Evolutionary conservation across 2,888 invertebrate genomes (phyloP).

Genomic region (Ornithoptera priamus): DNA sequence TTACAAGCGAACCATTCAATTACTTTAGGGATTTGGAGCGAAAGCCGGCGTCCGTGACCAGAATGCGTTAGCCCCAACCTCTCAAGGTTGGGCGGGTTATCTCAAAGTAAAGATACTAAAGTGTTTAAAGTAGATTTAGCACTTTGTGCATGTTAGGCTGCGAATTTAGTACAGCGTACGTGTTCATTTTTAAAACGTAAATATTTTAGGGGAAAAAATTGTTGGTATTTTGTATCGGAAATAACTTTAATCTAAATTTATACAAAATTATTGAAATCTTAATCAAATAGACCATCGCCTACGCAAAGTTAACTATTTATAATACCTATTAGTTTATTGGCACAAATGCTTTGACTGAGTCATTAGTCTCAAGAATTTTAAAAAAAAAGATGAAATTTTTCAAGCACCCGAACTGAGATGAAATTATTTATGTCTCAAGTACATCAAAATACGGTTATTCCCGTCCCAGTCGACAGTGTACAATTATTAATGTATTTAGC

Average conservation of each 20-base stretch:
- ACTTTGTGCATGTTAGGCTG: not conserved
- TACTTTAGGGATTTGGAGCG: constrained; percentile 34
- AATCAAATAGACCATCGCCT: too few species aligned
- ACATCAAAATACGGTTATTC: constrained; percentile 20
- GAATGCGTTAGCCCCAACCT: constrained; percentile 31
- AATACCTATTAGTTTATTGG: too few species aligned
- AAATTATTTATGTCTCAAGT: constrained; percentile 15
- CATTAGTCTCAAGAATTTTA: too few species aligned
- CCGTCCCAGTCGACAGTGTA: constrained; percentile 8
- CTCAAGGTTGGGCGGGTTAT: constrained; percentile 24
- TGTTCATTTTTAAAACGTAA: too few species aligned
- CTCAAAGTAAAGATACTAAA: constrained; percentile 16
- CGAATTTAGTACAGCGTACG: too few species aligned
- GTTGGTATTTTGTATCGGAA: too few species aligned
- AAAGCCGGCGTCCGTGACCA: constrained; percentile 32
- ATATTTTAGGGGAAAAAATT: too few species aligned
- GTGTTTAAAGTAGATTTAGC: constrained; percentile 16
- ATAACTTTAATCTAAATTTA: too few species aligned
- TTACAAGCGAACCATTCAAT: constrained; percentile 41
- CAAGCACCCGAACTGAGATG: not conserved
- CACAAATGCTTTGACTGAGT: too few species aligned
- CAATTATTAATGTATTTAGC: constrained; percentile 25
- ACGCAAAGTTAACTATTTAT: too few species aligned
- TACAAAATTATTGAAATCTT: too few species aligned
- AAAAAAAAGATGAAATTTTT: not conserved